Conservation (phyloP, 2,888 invertebrate genomes). For the Suillia variegata region DNA sequence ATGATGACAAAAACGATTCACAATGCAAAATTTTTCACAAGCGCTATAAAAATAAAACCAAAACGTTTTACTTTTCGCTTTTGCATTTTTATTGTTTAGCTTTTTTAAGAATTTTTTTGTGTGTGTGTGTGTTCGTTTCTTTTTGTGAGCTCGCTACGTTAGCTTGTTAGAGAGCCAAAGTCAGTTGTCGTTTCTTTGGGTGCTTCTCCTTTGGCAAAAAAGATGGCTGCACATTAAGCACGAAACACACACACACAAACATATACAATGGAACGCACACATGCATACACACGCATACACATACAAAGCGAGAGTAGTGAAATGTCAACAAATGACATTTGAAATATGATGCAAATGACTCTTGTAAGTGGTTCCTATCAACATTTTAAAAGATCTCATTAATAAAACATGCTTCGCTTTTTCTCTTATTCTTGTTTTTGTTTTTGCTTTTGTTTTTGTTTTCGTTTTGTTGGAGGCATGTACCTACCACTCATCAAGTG, state of each 20-base stretch:
- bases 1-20: neutral
- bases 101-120: too few relatives aligned
- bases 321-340: slow-evolving; percentile 55
- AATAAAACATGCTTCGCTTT: neutral
- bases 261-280: slow-evolving; percentile 18
- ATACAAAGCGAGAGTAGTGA: slow-evolving; percentile 41
- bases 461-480: too few relatives aligned
- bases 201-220: slow-evolving; percentile 33
- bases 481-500: too few relatives aligned
- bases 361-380: slow-evolving; percentile 49
- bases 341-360: slow-evolving; percentile 57
- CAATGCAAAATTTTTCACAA: neutral
- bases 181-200: slow-evolving; percentile 28
- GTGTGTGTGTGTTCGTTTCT: too few relatives aligned
- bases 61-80: neutral
- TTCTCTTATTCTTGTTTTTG: too few relatives aligned
- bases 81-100: slow-evolving; percentile 1
- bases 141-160: too few relatives aligned
- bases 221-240: slow-evolving; percentile 51
- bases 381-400: slow-evolving; percentile 5
- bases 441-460: too few relatives aligned
- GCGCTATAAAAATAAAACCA: neutral
- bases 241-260: slow-evolving; percentile 23
- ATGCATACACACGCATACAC: slow-evolving; percentile 6
- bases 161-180: slow-evolving; percentile 28